Evolutionary conservation across 2,113 vertebrate species (phyloP).

Genomic region (Sorex fumeus): DNA sequence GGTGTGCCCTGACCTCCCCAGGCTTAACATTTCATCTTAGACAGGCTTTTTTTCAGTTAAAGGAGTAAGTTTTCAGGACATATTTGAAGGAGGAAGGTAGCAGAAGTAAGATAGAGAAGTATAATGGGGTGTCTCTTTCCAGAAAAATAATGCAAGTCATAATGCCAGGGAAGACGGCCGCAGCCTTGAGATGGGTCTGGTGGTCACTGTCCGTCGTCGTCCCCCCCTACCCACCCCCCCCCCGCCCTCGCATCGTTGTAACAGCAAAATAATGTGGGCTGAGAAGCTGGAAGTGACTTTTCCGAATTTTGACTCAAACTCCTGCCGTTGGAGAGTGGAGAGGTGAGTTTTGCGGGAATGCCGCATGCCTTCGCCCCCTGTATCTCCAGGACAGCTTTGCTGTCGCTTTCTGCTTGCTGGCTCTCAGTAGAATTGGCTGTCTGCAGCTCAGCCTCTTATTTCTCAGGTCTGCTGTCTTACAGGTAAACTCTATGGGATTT

Average conservation of each 20-base stretch:
- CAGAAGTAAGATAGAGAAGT: slow-evolving; percentile 11
- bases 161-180: neutral
- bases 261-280: slow-evolving; percentile 68
- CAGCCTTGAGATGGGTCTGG: neutral
- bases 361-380: slow-evolving; percentile 20
- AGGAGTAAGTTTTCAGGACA: slow-evolving; percentile 35
- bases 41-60: neutral
- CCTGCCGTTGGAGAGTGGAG: slow-evolving; percentile 21
- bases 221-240: too few species aligned
- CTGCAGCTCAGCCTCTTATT: slow-evolving; percentile 71
- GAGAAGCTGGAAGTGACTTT: slow-evolving; percentile 37
- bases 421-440: slow-evolving; percentile 82
- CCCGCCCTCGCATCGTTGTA: neutral
- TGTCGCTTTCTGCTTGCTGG: slow-evolving; percentile 74
- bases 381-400: slow-evolving; percentile 62
- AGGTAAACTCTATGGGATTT: slow-evolving; percentile 66
- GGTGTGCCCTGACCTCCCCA: neutral
- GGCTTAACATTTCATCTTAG: slow-evolving; percentile 51
- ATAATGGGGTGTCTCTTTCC: neutral
- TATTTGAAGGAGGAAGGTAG: slow-evolving; percentile 31
- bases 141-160: neutral
- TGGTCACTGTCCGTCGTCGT: neutral
- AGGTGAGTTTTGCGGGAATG: slow-evolving; percentile 65
- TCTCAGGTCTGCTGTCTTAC: slow-evolving; percentile 72
- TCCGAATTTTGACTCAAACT: neutral